phyloP scores from a whole-genome alignment of 1,140 invertebrate genomes.

The Onthophagus taurus region DNA sequence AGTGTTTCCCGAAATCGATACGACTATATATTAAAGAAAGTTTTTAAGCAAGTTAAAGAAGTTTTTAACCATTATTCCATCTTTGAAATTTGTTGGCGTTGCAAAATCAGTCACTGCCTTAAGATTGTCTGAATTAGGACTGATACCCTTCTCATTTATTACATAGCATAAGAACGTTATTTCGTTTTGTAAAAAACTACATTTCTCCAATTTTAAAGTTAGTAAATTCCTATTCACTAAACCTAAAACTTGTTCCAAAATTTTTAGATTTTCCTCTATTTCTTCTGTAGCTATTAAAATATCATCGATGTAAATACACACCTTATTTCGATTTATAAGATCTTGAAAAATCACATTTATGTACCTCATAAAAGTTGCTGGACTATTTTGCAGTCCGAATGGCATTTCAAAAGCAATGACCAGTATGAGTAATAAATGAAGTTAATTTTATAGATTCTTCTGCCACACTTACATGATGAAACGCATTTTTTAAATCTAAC shows the following conservation, averaged over 20 bases:
- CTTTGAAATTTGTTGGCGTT: conserved; percentile 9
- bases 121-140: conserved; percentile 10
- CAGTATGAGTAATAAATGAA: conserved; percentile 11
- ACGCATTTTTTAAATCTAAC: conserved; percentile 18
- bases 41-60: no score
- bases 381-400: conserved; percentile 12
- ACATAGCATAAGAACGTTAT: conserved; percentile 10
- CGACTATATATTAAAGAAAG: no score
- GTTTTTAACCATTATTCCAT: no score
- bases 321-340: conserved; percentile 1
- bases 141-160: conserved; percentile 9
- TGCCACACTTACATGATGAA: conserved; percentile 11
- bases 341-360: conserved; percentile 12
- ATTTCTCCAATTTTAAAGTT: conserved; percentile 11
- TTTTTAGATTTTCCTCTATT: conserved; percentile 17
- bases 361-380: conserved; percentile 10
- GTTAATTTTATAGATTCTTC: conserved; percentile 12
- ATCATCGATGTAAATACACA: conserved; percentile 20
- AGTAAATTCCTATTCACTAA: conserved; percentile 6
- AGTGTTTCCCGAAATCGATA: no score
- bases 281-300: conserved; percentile 18
- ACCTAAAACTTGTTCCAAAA: conserved; percentile 15
- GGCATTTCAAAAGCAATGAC: conserved; percentile 11
- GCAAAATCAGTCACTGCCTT: conserved; percentile 7
- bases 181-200: conserved; percentile 9